These are phyloP conservation scores for Diachasma alloeum DNA, from an alignment of 1,140 invertebrate genomes.

Conservation along the genomic window DNA sequence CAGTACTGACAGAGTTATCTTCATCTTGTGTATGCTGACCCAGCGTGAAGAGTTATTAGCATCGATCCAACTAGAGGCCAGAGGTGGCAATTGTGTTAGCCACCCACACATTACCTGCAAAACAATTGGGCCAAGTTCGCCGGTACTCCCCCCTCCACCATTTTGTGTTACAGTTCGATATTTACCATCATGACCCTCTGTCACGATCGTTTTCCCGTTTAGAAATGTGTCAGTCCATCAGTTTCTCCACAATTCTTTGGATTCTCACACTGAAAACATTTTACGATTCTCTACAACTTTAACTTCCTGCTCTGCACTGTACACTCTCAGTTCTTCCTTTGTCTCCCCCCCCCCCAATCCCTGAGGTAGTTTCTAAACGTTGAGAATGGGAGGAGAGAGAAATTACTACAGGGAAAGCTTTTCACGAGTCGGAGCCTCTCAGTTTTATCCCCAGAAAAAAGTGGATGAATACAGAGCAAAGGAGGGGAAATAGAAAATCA, in stretches of 20 bases:
- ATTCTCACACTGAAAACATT: background rate
- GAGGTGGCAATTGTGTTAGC: background rate
- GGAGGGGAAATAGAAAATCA: background rate
- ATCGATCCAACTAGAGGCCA: background rate
- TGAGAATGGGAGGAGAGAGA: background rate
- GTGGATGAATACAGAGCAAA: background rate
- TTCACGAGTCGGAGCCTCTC: background rate
- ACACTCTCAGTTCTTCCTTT: background rate
- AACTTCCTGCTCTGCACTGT: background rate
- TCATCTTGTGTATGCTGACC: background rate
- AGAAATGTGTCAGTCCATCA: background rate
- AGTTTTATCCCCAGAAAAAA: background rate
- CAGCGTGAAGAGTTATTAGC: conserved; percentile 1
- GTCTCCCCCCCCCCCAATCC: background rate
- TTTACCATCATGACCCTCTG: background rate
- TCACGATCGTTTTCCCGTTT: background rate
- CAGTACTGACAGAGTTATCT: background rate
- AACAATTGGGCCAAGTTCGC: background rate
- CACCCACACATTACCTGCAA: background rate
- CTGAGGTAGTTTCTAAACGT: background rate
- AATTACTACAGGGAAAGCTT: background rate
- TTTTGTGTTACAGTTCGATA: background rate
- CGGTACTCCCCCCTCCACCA: background rate
- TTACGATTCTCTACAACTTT: background rate
- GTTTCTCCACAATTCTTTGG: background rate